A percentile compares a stretch with the other conserved stretches of the same genome.
These are phyloP conservation scores for Ochotona curzoniae DNA, from an alignment of 2,113 vertebrate genomes.

Conservation along the genomic window DNA sequence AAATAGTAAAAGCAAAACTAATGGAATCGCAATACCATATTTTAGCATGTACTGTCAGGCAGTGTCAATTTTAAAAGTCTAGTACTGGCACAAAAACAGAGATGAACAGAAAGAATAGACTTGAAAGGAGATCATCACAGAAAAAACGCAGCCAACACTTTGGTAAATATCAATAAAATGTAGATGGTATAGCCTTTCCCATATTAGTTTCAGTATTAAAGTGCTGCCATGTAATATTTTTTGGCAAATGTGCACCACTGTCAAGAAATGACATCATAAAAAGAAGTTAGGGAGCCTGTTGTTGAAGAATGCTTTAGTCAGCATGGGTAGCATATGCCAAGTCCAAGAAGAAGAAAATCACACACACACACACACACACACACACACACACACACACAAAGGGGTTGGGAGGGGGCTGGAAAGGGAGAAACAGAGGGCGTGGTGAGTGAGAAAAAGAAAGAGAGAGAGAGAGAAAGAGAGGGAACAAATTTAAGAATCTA, in stretches of 20 bases:
- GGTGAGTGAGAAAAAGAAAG: no score
- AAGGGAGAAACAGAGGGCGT: no score
- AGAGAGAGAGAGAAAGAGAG: not conserved
- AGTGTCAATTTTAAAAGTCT: no score
- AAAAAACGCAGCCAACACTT: not conserved
- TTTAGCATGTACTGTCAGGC: no score
- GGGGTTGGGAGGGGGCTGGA: no score
- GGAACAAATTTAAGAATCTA: not conserved
- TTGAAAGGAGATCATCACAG: not conserved
- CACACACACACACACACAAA: no score
- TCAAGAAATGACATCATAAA: not conserved
- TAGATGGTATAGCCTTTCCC: not conserved
- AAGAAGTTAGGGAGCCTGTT: not conserved
- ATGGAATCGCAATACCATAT: no score
- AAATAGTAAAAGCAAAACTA: no score
- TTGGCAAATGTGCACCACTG: not conserved
- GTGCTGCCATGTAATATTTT: not conserved
- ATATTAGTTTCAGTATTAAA: not conserved
- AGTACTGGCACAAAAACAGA: no score
- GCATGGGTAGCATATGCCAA: not conserved
- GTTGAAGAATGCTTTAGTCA: not conserved
- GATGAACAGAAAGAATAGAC: not conserved
- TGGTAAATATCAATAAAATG: not conserved
- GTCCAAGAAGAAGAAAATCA: not conserved
- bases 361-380: no score